Evolutionary conservation across 2,888 invertebrate genomes (phyloP).

Genomic region (Frankliniella intonsa): DNA sequence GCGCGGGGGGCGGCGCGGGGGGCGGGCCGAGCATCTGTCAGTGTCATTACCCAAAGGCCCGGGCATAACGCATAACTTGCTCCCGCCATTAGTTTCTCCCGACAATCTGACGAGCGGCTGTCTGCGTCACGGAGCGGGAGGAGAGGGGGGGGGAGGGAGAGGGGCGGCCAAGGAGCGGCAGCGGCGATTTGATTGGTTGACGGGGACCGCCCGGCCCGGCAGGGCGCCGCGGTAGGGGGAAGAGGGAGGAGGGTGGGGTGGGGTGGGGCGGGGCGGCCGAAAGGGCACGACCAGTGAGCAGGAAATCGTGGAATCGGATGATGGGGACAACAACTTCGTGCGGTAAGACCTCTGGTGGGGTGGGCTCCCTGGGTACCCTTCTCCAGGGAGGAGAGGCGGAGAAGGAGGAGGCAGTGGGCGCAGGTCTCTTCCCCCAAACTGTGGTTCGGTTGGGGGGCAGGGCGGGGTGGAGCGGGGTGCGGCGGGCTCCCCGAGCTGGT

Average conservation of each 20-base stretch:
- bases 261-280: background rate
- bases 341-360: too few species aligned
- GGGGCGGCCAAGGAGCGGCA: background rate
- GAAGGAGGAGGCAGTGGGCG: background rate
- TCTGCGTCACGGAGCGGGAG: background rate
- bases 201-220: too few species aligned
- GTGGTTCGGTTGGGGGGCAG: background rate
- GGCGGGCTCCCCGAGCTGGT: background rate
- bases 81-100: constrained; percentile 2
- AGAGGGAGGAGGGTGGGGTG: background rate
- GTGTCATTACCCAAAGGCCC: constrained; percentile 12
- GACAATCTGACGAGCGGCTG: too few species aligned
- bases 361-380: too few species aligned
- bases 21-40: constrained; percentile 13
- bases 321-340: background rate
- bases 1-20: constrained; percentile 30
- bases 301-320: background rate
- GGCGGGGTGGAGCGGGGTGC: too few species aligned
- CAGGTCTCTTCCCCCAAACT: too few species aligned
- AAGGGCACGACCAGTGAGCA: background rate
- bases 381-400: background rate
- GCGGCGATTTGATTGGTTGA: background rate
- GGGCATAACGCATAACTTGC: constrained; percentile 24
- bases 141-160: background rate
- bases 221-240: background rate